These are phyloP conservation scores for Perognathus longimembris DNA, from an alignment of 2,113 vertebrate genomes.

Conservation along the genomic window DNA sequence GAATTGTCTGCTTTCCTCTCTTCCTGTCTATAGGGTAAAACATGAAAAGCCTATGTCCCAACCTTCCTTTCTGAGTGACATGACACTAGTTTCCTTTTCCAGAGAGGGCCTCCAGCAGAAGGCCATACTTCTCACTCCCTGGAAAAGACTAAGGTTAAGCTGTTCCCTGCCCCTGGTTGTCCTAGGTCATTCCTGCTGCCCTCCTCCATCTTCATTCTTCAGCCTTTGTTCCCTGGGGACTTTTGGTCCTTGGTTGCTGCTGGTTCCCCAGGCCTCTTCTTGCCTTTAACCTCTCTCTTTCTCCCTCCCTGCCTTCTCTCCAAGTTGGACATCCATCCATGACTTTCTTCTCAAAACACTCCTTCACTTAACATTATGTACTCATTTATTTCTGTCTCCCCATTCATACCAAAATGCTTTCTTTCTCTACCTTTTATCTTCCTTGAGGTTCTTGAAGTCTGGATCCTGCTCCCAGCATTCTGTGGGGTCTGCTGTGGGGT, in stretches of 20 bases:
- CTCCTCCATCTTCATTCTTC: background rate
- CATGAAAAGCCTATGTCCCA: background rate
- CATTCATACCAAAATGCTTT: background rate
- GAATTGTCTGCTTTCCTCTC: background rate
- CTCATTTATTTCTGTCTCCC: background rate
- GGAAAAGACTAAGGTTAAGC: background rate
- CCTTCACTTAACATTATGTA: background rate
- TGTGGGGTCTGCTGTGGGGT: background rate
- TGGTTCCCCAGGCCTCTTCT: background rate
- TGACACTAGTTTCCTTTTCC: background rate
- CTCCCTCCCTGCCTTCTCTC: background rate
- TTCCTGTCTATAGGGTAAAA: background rate
- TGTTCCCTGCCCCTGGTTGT: accelerated
- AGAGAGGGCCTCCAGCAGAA: background rate
- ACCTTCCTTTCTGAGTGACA: background rate
- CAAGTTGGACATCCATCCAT: background rate
- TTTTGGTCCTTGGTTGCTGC: background rate
- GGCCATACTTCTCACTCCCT: background rate
- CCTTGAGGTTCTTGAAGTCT: background rate
- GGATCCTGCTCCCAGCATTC: background rate
- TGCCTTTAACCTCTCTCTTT: background rate
- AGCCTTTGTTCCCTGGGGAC: no score
- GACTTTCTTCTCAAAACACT: background rate
- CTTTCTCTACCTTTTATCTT: background rate
- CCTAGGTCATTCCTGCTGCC: background rate